Evolutionary conservation across 2,888 invertebrate species (phyloP).

Genomic region (Torymus tubicola): DNA sequence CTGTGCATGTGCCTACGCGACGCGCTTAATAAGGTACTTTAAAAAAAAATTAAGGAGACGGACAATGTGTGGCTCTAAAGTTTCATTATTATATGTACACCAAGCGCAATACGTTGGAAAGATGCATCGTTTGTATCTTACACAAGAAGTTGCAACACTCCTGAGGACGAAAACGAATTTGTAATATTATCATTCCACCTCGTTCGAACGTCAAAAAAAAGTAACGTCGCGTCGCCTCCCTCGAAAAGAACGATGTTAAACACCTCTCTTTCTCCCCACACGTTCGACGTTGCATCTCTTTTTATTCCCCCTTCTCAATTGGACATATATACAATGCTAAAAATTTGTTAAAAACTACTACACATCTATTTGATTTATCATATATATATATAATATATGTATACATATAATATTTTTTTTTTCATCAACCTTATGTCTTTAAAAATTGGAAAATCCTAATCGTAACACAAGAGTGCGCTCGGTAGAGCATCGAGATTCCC

Average conservation of each 20-base stretch:
- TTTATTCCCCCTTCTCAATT: slow-evolving; percentile 64
- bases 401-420: slow-evolving; percentile 63
- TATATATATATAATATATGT: slow-evolving; percentile 61
- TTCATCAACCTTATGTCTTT: slow-evolving; percentile 66
- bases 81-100: slow-evolving; percentile 56
- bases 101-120: slow-evolving; percentile 59
- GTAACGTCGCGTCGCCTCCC: slow-evolving; percentile 28
- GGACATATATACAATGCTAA: slow-evolving; percentile 74
- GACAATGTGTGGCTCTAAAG: slow-evolving; percentile 45
- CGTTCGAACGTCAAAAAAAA: slow-evolving; percentile 39
- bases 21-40: slow-evolving; percentile 52
- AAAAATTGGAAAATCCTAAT: slow-evolving; percentile 72
- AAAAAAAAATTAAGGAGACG: slow-evolving; percentile 45
- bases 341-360: slow-evolving; percentile 73
- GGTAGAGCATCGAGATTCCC: slow-evolving; percentile 53
- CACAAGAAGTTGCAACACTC: slow-evolving; percentile 44
- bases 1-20: too few relatives aligned
- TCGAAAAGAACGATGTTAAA: slow-evolving; percentile 27
- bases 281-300: slow-evolving; percentile 58
- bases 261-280: neutral
- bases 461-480: slow-evolving; percentile 65
- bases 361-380: slow-evolving; percentile 68
- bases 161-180: slow-evolving; percentile 54
- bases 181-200: slow-evolving; percentile 30
- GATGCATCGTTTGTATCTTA: slow-evolving; percentile 45